These are phyloP conservation scores for Drosophila gunungcola DNA, from an alignment of 1,140 invertebrate genomes.

Conservation along the genomic window DNA sequence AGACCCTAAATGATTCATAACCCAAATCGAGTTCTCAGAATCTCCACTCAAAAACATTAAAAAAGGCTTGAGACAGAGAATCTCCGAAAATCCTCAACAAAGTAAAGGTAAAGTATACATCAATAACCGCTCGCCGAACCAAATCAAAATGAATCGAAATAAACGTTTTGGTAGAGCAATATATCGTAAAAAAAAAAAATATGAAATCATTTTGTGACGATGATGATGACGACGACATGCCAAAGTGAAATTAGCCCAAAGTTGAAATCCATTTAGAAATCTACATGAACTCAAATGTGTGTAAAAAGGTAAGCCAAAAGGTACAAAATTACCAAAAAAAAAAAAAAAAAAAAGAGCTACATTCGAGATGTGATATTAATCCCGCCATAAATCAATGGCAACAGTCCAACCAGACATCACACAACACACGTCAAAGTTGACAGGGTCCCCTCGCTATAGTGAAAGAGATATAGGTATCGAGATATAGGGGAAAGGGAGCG, in stretches of 20 bases:
- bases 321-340: slow-evolving; percentile 31
- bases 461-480: slow-evolving; percentile 14
- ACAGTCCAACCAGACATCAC: slow-evolving; percentile 22
- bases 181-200: slow-evolving; percentile 44
- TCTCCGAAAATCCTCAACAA: slow-evolving; percentile 19
- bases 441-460: slow-evolving; percentile 19
- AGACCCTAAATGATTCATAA: slow-evolving; percentile 26
- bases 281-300: slow-evolving; percentile 60
- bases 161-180: slow-evolving; percentile 12
- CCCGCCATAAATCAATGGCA: slow-evolving; percentile 65
- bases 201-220: slow-evolving; percentile 59
- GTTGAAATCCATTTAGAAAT: slow-evolving; percentile 79
- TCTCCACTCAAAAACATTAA: slow-evolving; percentile 4
- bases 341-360: slow-evolving; percentile 20
- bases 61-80: slow-evolving; percentile 10
- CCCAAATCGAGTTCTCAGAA: slow-evolving; percentile 28
- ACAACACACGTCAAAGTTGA: slow-evolving; percentile 59
- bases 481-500: not conserved
- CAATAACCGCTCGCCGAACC: slow-evolving; percentile 28
- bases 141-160: slow-evolving; percentile 14
- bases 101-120: slow-evolving; percentile 51
- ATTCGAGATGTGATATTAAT: slow-evolving; percentile 64
- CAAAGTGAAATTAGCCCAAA: slow-evolving; percentile 79
- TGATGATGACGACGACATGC: slow-evolving; percentile 34
- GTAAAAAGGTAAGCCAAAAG: slow-evolving; percentile 44